Percentiles rank a stretch among this genome's conserved stretches.
phyloP scores from a whole-genome alignment of 1,140 invertebrate genomes.

The Drosophila saltans region DNA sequence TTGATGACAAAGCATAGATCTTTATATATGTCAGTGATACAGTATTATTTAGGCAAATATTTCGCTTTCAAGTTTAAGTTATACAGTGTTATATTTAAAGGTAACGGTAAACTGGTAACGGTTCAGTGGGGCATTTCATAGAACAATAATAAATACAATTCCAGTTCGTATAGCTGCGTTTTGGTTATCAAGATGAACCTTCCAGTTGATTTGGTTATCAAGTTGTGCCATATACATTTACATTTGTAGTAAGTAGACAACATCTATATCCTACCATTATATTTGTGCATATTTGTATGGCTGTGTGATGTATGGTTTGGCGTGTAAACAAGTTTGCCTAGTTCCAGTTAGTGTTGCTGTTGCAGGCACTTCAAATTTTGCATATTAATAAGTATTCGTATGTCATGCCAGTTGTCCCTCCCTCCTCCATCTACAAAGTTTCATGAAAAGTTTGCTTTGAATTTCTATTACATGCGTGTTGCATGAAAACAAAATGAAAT shows the following conservation, averaged over 20 bases:
- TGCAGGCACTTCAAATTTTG: constrained; percentile 42
- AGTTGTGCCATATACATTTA: constrained; percentile 33
- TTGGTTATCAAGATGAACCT: constrained; percentile 27
- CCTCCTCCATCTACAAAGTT: constrained; percentile 22
- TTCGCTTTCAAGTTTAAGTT: no score
- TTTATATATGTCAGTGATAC: no score
- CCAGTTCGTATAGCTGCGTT: no score
- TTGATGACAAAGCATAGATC: no score
- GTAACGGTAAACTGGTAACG: no score
- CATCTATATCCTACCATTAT: constrained; percentile 27
- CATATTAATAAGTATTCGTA: constrained; percentile 46
- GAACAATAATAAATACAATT: no score
- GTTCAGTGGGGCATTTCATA: no score
- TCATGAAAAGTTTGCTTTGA: constrained; percentile 38
- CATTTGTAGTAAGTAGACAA: constrained; percentile 25
- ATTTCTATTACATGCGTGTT: constrained; percentile 69
- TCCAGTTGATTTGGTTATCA: constrained; percentile 73
- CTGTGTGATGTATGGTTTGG: constrained; percentile 31
- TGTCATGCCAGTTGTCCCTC: constrained; percentile 31
- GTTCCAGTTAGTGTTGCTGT: constrained; percentile 21
- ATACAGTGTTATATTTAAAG: no score
- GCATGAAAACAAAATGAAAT: constrained; percentile 40
- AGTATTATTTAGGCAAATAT: no score
- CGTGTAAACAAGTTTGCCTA: constrained; percentile 61
- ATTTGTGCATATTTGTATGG: not conserved